Percentiles rank a stretch among this genome's conserved stretches.
Conservation (phyloP, 2,797 vertebrate genomes). For the Pipistrellus pygmaeus region DNA sequence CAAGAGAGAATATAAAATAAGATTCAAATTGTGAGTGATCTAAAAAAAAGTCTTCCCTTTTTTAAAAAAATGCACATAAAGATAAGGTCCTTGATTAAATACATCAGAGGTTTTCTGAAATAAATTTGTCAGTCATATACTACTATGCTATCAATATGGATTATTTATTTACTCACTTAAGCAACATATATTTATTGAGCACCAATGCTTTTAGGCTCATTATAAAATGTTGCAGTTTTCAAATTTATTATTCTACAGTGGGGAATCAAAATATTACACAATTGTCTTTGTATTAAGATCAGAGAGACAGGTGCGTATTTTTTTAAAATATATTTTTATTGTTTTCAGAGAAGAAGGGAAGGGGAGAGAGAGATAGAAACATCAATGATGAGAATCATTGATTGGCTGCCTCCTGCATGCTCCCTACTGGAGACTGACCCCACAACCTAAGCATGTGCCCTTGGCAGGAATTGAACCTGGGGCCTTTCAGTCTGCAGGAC, state of each 20-base stretch:
- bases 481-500: no score
- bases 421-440: no score
- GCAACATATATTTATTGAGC: not conserved
- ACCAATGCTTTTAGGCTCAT: not conserved
- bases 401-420: no score
- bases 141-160: not conserved
- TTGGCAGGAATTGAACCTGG: no score
- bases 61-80: not conserved
- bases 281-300: not conserved
- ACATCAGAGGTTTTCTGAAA: not conserved
- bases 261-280: not conserved
- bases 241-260: not conserved
- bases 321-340: no score
- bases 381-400: no score
- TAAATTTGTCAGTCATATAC: not conserved
- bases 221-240: not conserved
- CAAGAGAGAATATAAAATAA: not conserved
- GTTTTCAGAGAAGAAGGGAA: no score
- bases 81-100: not conserved
- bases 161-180: conserved; percentile 15
- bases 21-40: not conserved
- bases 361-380: no score
- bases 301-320: not conserved
- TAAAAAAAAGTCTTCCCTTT: not conserved
- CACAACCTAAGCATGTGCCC: no score